A percentile compares a stretch with the other conserved stretches of the same genome.
These are phyloP conservation scores for Montifringilla adamsi DNA, from an alignment of 2,113 vertebrate species.

Conservation along the genomic window DNA sequence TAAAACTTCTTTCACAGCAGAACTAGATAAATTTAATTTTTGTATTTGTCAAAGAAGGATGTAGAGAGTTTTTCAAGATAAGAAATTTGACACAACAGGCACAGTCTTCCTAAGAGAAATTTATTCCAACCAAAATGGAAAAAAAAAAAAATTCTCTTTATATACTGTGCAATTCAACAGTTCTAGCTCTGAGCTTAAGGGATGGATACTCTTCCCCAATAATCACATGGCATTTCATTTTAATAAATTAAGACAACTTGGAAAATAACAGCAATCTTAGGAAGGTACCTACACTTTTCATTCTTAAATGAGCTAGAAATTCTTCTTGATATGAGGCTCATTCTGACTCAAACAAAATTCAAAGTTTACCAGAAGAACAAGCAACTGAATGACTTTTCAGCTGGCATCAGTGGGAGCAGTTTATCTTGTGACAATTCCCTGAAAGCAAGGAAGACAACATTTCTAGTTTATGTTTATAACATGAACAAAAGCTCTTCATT, in stretches of 20 bases:
- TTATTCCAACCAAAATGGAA: not conserved
- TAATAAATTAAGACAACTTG: not conserved
- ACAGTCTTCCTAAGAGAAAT: not conserved
- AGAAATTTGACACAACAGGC: not conserved
- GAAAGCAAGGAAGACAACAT: not conserved
- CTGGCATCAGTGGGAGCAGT: not conserved
- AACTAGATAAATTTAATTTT: not conserved
- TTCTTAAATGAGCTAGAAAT: not conserved
- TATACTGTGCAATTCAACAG: not conserved
- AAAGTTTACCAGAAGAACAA: not conserved
- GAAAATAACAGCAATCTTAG: not conserved
- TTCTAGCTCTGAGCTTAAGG: not conserved
- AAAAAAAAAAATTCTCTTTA: not conserved
- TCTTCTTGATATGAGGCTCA: not conserved
- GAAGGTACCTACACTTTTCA: not conserved
- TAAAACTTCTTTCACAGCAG: not conserved
- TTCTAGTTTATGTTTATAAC: not conserved
- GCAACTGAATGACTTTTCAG: not conserved
- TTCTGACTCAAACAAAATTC: not conserved
- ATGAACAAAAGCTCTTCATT: not conserved
- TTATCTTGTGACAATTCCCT: not conserved
- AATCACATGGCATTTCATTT: not conserved
- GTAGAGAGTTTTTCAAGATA: not conserved
- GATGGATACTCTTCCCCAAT: not conserved
- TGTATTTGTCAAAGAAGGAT: not conserved